phyloP scores from a whole-genome alignment of 2,888 invertebrate species.

The Rhagophthalmus giganteus region DNA sequence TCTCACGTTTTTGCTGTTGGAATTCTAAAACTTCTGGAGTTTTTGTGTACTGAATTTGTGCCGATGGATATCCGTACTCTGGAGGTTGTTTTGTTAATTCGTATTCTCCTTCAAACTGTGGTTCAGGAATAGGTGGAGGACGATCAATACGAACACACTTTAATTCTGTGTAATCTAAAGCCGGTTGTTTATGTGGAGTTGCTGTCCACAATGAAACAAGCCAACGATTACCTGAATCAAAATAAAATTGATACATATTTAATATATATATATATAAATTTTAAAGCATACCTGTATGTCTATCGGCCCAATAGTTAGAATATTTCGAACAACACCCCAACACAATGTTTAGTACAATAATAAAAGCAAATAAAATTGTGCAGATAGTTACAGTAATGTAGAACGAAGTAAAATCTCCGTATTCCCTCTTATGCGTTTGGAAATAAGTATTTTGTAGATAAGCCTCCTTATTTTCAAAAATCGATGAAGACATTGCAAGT shows the following conservation, averaged over 20 bases:
- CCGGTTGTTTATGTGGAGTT: slow-evolving; percentile 80
- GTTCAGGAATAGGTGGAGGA: slow-evolving; percentile 10
- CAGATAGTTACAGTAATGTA: slow-evolving; percentile 81
- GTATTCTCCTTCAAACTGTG: background rate
- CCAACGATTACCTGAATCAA: slow-evolving; percentile 89
- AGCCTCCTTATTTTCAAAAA: slow-evolving; percentile 61
- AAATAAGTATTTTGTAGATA: slow-evolving; percentile 67
- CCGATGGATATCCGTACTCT: slow-evolving; percentile 12
- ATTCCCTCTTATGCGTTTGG: slow-evolving; percentile 56
- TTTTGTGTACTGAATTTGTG: slow-evolving; percentile 14
- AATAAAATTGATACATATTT: no score
- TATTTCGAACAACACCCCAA: slow-evolving; percentile 82
- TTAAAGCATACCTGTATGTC: slow-evolving; percentile 77
- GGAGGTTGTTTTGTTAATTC: slow-evolving; percentile 6
- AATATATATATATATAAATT: no score
- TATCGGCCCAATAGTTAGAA: slow-evolving; percentile 79
- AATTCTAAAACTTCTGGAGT: slow-evolving; percentile 45
- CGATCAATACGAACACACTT: slow-evolving; percentile 57
- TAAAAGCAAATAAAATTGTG: slow-evolving; percentile 68
- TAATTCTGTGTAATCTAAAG: slow-evolving; percentile 77
- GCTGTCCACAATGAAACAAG: slow-evolving; percentile 82
- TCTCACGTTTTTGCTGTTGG: slow-evolving; percentile 76
- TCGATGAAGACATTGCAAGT: slow-evolving; percentile 66
- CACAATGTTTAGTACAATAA: slow-evolving; percentile 76
- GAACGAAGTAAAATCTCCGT: slow-evolving; percentile 82